A percentile compares a stretch with the other conserved stretches of the same genome.
These are phyloP conservation scores for Apis florea DNA, from an alignment of 1,140 invertebrate genomes.

Conservation along the genomic window DNA sequence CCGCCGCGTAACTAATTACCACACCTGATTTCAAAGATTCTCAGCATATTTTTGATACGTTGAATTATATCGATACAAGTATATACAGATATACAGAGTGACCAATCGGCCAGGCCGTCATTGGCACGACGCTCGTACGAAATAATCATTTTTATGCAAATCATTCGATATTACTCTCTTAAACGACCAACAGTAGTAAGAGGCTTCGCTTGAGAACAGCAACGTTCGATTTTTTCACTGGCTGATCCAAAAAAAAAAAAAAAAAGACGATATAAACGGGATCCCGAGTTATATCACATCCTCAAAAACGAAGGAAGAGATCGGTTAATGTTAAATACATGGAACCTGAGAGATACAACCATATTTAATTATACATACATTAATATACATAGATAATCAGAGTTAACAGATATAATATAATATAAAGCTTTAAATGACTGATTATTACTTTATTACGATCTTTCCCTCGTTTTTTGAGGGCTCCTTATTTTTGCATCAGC, in stretches of 20 bases:
- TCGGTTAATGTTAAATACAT: conserved; percentile 2
- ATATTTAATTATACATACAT: conserved; percentile 22
- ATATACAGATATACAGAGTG: conserved; percentile 15
- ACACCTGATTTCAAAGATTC: conserved; percentile 44
- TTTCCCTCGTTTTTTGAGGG: neutral
- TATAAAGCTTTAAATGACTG: conserved; percentile 4
- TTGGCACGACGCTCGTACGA: conserved; percentile 14
- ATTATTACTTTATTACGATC: neutral
- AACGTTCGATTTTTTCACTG: neutral
- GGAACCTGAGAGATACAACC: conserved; percentile 13
- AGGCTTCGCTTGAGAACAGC: conserved; percentile 1
- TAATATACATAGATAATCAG: conserved; percentile 1
- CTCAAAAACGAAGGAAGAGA: neutral
- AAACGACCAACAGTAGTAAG: conserved; percentile 13
- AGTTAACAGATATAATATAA: conserved; percentile 1
- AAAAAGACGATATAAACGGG: neutral
- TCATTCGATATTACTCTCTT: neutral
- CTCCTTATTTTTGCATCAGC: neutral
- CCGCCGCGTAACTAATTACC: conserved; percentile 36
- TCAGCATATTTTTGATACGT: conserved; percentile 51
- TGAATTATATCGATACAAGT: conserved; percentile 30
- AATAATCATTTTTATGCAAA: conserved; percentile 10
- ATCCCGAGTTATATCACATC: neutral
- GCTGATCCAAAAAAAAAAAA: conserved; percentile 1
- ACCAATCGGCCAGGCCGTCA: neutral